phyloP scores from a whole-genome alignment of 2,113 vertebrate species.

The Galemys pyrenaicus region DNA sequence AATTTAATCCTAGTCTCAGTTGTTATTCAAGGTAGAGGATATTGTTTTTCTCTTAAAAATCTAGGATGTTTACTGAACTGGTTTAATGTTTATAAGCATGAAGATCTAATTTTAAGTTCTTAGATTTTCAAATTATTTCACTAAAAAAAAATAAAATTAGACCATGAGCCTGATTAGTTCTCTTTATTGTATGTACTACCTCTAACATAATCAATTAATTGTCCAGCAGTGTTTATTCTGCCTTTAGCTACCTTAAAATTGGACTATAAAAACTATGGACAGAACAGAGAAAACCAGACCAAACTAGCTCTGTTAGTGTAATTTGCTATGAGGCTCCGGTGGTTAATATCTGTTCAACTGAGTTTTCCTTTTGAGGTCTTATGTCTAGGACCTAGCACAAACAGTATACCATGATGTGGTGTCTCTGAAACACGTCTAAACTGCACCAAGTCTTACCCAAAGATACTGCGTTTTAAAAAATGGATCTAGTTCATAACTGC shows the following conservation, averaged over 20 bases:
- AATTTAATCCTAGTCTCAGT: constrained; percentile 48
- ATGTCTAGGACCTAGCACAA: constrained; percentile 35
- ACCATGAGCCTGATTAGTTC: neutral
- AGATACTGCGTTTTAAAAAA: constrained; percentile 49
- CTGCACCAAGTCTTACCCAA: constrained; percentile 18
- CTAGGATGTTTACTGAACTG: constrained; percentile 3
- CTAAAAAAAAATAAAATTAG: constrained; percentile 45
- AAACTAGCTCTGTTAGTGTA: constrained; percentile 40
- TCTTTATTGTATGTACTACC: constrained; percentile 30
- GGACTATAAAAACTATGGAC: neutral
- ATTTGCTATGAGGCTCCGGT: constrained; percentile 1
- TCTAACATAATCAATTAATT: neutral
- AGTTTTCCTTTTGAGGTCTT: constrained; percentile 45
- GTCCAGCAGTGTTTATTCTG: constrained; percentile 6
- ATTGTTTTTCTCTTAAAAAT: constrained; percentile 50
- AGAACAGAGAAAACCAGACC: constrained; percentile 35
- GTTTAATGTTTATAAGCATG: constrained; percentile 18
- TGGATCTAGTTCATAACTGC: constrained; percentile 25
- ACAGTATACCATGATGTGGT: constrained; percentile 53
- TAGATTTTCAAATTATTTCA: constrained; percentile 30
- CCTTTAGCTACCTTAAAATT: constrained; percentile 30
- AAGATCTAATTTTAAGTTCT: constrained; percentile 31
- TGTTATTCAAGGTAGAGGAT: constrained; percentile 58
- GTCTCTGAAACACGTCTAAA: constrained; percentile 45
- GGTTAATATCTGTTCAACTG: constrained; percentile 35